Conservation (phyloP, 2,888 invertebrate genomes). For the Drosophila atripex region DNA sequence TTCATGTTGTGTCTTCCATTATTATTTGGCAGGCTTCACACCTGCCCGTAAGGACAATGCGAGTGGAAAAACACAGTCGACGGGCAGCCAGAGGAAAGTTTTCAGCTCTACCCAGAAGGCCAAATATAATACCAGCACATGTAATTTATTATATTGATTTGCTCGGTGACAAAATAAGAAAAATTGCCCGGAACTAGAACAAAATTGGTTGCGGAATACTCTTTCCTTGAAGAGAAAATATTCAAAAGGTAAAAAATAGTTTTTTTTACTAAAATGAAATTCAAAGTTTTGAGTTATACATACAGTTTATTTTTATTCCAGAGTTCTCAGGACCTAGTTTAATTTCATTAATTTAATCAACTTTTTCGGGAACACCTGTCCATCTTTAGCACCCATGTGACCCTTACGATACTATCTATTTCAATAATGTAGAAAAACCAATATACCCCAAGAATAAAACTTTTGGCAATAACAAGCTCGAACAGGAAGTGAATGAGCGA, state of each 20-base stretch:
- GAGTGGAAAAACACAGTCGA: constrained; percentile 32
- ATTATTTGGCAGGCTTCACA: constrained; percentile 41
- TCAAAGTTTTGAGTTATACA: no score
- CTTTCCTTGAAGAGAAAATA: neutral
- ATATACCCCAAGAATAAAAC: constrained; percentile 3
- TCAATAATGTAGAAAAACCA: neutral
- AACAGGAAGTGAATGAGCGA: constrained; percentile 27
- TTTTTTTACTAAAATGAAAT: neutral
- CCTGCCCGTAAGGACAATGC: constrained; percentile 18
- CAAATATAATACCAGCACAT: constrained; percentile 37
- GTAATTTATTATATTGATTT: constrained; percentile 54
- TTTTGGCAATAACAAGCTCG: neutral
- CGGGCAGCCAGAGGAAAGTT: constrained; percentile 7
- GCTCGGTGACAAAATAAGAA: constrained; percentile 25
- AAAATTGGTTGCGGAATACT: constrained; percentile 3
- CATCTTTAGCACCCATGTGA: neutral
- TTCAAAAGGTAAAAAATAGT: neutral
- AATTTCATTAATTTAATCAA: neutral
- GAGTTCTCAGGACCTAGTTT: neutral
- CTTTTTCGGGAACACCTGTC: neutral
- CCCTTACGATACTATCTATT: neutral
- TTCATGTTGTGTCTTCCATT: constrained; percentile 62
- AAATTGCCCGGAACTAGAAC: constrained; percentile 6
- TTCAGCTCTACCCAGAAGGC: constrained; percentile 9
- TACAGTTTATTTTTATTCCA: neutral